Base-by-base conservation (phyloP, 2,113 vertebrate genomes). In the Polypterus senegalus region DNA sequence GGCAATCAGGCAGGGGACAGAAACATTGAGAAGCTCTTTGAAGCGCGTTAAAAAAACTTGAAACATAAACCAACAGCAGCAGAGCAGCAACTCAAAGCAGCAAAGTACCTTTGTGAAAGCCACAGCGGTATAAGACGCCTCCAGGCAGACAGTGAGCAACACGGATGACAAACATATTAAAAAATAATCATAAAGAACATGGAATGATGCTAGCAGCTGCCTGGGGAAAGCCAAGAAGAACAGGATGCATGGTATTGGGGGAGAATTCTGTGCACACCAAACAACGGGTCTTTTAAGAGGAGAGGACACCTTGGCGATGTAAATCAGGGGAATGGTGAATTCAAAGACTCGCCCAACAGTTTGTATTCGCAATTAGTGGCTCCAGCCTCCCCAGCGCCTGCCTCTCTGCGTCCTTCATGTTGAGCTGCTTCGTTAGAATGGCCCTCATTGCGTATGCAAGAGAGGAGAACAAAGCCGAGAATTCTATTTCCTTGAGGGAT, bases 301-400 rank as follows among this genome's bases (percentile, higher is more conserved):
- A 4, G 27, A 6, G 56, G 56, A 45, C 56, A 57, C 56, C 56
- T 57, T 57, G 11, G 27, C 4, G 6, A 57, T 57, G 10, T 57
- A 57, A 57, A 57, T 57, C 27, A 57, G 56, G 27, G 46, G 27
- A 45, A 9, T 45, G 5, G 43, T 57, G 56, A 57, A 57, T 57
- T 56, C 56, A 4, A 27, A 57, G 5, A 7, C 56, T 44, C 9
- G 7, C 10, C 3, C 27, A 57, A 7, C 7, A 45, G 5, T 57
- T 57, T 57, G 7, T 11, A 44, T 44, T 57, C 56, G 4, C 7
- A 57, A 44, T 57, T 44, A 44, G 6, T 5, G 11, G 27, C 43
- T 44, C 56, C 7, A 7, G 27, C 46, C 6, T 9, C n/a, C 56
- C 56, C 27, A 27, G 27, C 56, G 10, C 46, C 5, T 57, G 27